Evolutionary conservation across 2,113 vertebrate species (phyloP).

Genomic region (Chaenogobius annularis): DNA sequence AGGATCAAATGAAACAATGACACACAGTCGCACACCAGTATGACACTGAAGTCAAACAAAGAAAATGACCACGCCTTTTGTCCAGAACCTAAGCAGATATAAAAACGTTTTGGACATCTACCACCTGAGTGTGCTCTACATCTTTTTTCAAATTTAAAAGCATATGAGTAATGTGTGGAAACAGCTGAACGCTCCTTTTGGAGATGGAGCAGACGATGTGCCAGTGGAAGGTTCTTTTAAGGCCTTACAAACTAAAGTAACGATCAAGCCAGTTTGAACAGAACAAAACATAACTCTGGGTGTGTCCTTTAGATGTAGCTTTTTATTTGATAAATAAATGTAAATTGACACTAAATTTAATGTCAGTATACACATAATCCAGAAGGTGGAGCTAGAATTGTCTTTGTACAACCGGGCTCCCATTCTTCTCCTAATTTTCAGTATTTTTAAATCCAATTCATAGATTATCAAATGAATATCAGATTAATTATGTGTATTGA

Average conservation of each 20-base stretch:
- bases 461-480: no score
- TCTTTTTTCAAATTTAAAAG: not conserved
- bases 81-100: no score
- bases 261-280: not conserved
- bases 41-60: no score
- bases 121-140: no score
- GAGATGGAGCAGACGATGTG: no score
- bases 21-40: no score
- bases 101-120: no score
- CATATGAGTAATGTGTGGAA: not conserved
- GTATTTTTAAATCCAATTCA: no score
- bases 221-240: not conserved
- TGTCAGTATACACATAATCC: not conserved
- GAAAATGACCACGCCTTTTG: no score
- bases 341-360: not conserved
- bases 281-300: not conserved
- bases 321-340: not conserved
- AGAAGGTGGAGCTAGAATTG: not conserved
- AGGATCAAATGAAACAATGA: no score
- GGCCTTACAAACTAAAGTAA: not conserved
- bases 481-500: not conserved
- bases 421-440: no score
- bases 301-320: not conserved
- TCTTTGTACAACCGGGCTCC: not conserved
- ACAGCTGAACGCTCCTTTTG: no score